Evolutionary conservation across 2,888 invertebrate genomes (phyloP).

Genomic region (Pediacus dermestoides): DNA sequence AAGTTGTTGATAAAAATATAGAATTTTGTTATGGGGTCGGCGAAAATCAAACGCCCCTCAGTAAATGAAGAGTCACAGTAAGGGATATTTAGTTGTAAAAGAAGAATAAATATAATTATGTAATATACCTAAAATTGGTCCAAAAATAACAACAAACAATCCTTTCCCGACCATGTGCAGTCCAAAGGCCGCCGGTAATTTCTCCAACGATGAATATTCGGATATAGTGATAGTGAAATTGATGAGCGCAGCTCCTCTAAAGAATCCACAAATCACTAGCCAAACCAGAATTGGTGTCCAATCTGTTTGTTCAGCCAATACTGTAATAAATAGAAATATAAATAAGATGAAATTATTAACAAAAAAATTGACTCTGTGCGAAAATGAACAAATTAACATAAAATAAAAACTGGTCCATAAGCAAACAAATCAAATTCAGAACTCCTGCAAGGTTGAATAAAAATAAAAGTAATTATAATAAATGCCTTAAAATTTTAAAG

Average conservation of each 20-base stretch:
- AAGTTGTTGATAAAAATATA: conserved; percentile 1
- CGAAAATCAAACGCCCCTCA: too few species aligned
- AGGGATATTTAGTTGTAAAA: neutral
- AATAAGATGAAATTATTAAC: conserved; percentile 18
- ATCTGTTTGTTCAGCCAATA: conserved; percentile 69
- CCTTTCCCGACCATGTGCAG: conserved; percentile 76
- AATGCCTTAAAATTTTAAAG: conserved; percentile 39
- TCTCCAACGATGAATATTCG: conserved; percentile 67
- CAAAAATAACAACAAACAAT: conserved; percentile 64
- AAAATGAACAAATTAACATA: conserved; percentile 27
- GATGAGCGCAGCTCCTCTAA: conserved; percentile 73
- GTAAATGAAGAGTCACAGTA: too few species aligned
- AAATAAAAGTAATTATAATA: conserved; percentile 23
- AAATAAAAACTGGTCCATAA: conserved; percentile 26
- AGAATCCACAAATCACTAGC: conserved; percentile 73
- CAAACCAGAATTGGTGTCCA: conserved; percentile 66
- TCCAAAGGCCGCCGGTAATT: conserved; percentile 73
- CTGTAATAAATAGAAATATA: conserved; percentile 50
- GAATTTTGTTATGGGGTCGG: too few species aligned
- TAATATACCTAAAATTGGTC: conserved; percentile 65
- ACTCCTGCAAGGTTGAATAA: conserved; percentile 26
- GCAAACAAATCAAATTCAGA: conserved; percentile 25
- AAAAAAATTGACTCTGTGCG: conserved; percentile 27
- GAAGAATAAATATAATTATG: conserved; percentile 6
- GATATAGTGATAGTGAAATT: conserved; percentile 77